Evolutionary conservation across 2,113 vertebrate species (phyloP).

Genomic region (Oryctolagus cuniculus): mOryCun1.1 NC_091435.1:8094501-8095000

Average conservation of each 20-base stretch:
- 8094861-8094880: neutral
- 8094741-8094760: rapidly evolving
- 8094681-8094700: neutral
- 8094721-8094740: rapidly evolving
- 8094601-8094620: too few species aligned
- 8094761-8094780: neutral
- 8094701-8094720: neutral
- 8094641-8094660: too few species aligned
- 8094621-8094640: too few species aligned
- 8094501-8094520: too few species aligned
- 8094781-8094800: neutral
- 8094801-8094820: neutral
- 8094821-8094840: neutral
- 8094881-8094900: neutral
- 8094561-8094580: too few species aligned
- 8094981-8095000: neutral
- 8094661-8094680: too few species aligned
- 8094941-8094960: neutral
- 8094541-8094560: too few species aligned
- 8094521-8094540: too few species aligned
- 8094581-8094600: too few species aligned
- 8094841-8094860: neutral
- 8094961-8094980: neutral
- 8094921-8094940: neutral
- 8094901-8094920: neutral